Evolutionary conservation across 2,888 invertebrate genomes (phyloP), one percentile per base, ranked within the genome.

Genomic region (Drosophila ezoana): DNA sequence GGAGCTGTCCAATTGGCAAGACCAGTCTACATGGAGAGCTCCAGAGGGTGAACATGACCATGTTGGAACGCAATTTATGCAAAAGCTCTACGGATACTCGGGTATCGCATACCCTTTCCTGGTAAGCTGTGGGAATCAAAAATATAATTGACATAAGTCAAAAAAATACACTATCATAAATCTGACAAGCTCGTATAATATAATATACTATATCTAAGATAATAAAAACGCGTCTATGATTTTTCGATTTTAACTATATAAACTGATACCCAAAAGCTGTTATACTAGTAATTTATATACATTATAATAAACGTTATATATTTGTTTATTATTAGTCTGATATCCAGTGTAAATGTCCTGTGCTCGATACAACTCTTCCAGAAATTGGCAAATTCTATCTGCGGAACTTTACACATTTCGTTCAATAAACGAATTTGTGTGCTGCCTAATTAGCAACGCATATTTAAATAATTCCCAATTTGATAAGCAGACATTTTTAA

Each of bases 401-500:
- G 45, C 48, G 38, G 28, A 70, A 61, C 44, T 60, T 33, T 52
- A 23, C 65, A 56, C 44, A 61, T 56, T 49, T 51, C 53, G 62
- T 61, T 60, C 74, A 66, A 73, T 79, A 70, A 81, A 74, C 69
- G 86, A 66, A 73, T 86, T 87, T 86, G 86, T 87, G 79, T 76
- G 76, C 81, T 76, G 86, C 84, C 90, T 89, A 89, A 89, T 89
- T 89, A 90, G 90, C 88, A 82, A 68, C 81, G 88, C 72, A 89
- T 89, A 87, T 89, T 88, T 89, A 88, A 88, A 89, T 88, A 87
- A 88, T 89, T 84, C 86, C 65, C 84, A 72, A 84, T 87, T 89
- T 90, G 88, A 89, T 90, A 90, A 87, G 90, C 89, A 81, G 88
- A 89, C 90, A 87, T 86, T 89, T 89, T 87, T 77, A 89, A 89